Base-by-base conservation (phyloP, 2,888 invertebrate genomes). In the Tinea trinotella region DNA sequence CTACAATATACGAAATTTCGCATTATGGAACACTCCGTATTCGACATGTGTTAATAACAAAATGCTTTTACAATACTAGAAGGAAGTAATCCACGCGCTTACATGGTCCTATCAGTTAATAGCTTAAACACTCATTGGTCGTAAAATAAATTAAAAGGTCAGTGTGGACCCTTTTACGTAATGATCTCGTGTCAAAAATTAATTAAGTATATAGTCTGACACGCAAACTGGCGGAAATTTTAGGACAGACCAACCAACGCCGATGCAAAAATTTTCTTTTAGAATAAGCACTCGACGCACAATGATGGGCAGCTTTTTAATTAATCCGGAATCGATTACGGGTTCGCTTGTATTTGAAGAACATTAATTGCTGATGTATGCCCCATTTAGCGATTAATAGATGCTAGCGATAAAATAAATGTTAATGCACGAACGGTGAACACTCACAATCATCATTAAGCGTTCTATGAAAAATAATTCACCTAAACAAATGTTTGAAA, bases 171-270 rank as follows among this genome's bases (percentile, higher is more conserved):
- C 55, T 19, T 55, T 40, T 50, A 55, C 55, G 30, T 55, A 55
- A 55, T 55, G 49, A 50, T 50, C 35, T 67, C 65, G 65, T 66
- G 73, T 73, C 71, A 71, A 71, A 74, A 74, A 70, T 69, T 70
- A 70, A 71, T 71, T 68, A 70, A 68, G 62, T 66, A 63, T 63
- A 65, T 65, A 66, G 61, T 49, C 46, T 52, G 49, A 46, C 50
- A 49, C 36, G 48, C 48, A 30, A 36, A 34, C 46, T 52, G 13
- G 54, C 52, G 44, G 19, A 30, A 49, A 7, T 30, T 13, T 46
- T 17, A 19, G 50, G 48, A 20, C 19, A 6, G 48, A 6, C 48
- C 19, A 7, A 19, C 3, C n/a, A n/a, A 48, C 13, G 3, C 17
- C 13, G 50, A 24, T 50, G 50, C 48, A 20, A 50, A 19, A 48